These are phyloP conservation scores for Sebastolobus alascanus DNA, from an alignment of 2,797 vertebrate species.

Conservation along the genomic window DNA sequence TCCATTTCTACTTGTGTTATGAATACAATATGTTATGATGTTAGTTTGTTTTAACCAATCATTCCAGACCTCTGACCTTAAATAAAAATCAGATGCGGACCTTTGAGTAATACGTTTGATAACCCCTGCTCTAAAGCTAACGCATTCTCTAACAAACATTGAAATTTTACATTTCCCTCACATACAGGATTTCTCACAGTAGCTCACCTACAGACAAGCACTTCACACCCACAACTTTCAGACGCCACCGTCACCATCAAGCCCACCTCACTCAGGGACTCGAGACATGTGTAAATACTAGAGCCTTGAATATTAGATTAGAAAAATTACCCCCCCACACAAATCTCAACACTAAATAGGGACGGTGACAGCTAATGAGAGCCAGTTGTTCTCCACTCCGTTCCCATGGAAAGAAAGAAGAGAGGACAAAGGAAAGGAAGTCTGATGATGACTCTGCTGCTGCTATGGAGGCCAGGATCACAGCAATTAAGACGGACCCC, in stretches of 20 bases:
- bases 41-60: too few species aligned
- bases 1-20: background rate
- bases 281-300: constrained; percentile 54
- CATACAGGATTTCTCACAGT: constrained; percentile 25
- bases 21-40: too few species aligned
- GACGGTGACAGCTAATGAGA: constrained; percentile 68
- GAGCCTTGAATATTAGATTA: constrained; percentile 70
- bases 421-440: constrained; percentile 48
- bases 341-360: constrained; percentile 67
- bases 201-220: constrained; percentile 28
- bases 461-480: constrained; percentile 52
- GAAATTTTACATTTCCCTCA: background rate
- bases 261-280: constrained; percentile 54
- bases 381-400: constrained; percentile 66
- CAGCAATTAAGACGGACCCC: constrained; percentile 65
- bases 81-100: too few species aligned
- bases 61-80: too few species aligned
- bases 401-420: constrained; percentile 57
- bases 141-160: background rate
- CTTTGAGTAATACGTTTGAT: too few species aligned
- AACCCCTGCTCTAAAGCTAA: background rate
- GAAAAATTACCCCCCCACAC: constrained; percentile 59
- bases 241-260: constrained; percentile 34
- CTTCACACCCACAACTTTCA: constrained; percentile 35
- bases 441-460: constrained; percentile 48